phyloP scores from a whole-genome alignment of 1,140 invertebrate species.

The Zaprionus taronus region DNA sequence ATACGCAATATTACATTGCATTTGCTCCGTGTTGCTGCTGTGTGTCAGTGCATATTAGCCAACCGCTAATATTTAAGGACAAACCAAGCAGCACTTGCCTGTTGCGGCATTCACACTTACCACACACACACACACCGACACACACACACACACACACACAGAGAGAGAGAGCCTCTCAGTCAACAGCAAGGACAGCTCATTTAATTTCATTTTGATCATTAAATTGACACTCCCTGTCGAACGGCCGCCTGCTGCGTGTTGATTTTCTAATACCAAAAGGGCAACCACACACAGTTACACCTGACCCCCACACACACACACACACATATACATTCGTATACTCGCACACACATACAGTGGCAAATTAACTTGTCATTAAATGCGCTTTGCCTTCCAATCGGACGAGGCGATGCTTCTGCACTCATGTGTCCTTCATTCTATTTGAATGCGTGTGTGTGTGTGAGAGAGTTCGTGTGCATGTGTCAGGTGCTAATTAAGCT shows the following conservation, averaged over 20 bases:
- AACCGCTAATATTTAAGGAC: conserved; percentile 27
- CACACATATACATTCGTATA: conserved; percentile 1
- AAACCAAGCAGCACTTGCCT: conserved; percentile 6
- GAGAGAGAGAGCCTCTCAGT: conserved; percentile 23
- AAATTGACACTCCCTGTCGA: conserved; percentile 57
- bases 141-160: neutral
- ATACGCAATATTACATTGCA: conserved; percentile 8
- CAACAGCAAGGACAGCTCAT: conserved; percentile 53
- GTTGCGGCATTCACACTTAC: neutral
- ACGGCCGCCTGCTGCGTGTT: conserved; percentile 48
- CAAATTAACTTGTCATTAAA: conserved; percentile 75
- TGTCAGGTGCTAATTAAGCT: conserved; percentile 72
- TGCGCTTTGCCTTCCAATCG: conserved; percentile 36
- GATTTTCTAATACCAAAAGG: conserved; percentile 55
- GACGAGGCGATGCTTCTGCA: conserved; percentile 16
- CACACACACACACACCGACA: neutral
- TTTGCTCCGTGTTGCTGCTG: neutral
- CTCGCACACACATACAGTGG: conserved; percentile 15
- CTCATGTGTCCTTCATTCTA: neutral
- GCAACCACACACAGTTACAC: conserved; percentile 18
- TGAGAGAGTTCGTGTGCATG: conserved; percentile 33
- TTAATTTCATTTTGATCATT: conserved; percentile 68
- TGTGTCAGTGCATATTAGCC: conserved; percentile 8
- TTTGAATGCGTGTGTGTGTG: neutral
- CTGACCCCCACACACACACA: conserved; percentile 7